Evolutionary conservation across 2,113 vertebrate genomes (phyloP).

Genomic region (Motacilla tschutschensis): DNA sequence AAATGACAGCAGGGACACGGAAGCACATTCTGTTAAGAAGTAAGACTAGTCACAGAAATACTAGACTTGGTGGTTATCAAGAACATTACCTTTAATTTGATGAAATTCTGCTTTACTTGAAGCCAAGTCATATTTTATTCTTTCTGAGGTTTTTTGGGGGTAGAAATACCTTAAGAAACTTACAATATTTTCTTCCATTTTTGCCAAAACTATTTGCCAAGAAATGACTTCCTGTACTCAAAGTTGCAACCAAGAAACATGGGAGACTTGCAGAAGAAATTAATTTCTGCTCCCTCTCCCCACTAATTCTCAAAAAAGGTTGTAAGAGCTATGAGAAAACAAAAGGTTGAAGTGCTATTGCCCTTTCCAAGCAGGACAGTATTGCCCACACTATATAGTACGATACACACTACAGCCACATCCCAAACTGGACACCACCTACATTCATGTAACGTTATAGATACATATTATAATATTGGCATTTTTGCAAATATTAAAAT

Average conservation of each 20-base stretch:
- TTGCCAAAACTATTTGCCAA: neutral
- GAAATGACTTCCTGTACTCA: neutral
- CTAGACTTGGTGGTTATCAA: neutral
- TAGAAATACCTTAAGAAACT: neutral
- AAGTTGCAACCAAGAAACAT: neutral
- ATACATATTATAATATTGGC: neutral
- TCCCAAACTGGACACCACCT: neutral
- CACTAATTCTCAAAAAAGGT: neutral
- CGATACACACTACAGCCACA: neutral
- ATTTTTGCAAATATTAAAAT: neutral
- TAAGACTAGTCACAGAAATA: neutral
- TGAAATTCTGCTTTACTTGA: neutral
- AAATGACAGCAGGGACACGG: slow-evolving; percentile 18
- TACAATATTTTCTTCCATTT: neutral
- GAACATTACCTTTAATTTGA: neutral
- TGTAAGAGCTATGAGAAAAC: neutral
- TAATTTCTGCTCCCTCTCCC: neutral
- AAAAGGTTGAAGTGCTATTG: neutral
- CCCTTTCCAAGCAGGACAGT: neutral
- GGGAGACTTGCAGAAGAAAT: neutral
- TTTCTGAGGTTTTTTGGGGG: neutral
- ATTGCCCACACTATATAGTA: neutral
- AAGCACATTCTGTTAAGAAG: neutral
- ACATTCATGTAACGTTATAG: neutral
- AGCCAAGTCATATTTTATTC: neutral